These are phyloP conservation scores for Melanotaenia maccullochi DNA, from an alignment of 2,797 vertebrate species.

Conservation along the genomic window DNA sequence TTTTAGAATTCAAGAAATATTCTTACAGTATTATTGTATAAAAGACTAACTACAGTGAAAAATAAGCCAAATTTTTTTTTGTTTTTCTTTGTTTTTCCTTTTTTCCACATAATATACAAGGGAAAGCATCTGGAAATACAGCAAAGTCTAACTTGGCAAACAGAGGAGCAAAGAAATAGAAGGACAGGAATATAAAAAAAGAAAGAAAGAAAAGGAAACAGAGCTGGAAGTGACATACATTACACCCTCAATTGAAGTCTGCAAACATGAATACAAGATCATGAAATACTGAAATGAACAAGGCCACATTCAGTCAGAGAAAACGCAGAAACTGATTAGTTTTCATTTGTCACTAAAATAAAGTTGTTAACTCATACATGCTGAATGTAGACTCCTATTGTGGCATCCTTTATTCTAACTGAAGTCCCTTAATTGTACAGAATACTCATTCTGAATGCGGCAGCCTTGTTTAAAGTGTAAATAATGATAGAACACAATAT, in stretches of 20 bases:
- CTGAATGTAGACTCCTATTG: slow-evolving; percentile 57
- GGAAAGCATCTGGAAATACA: slow-evolving; percentile 96
- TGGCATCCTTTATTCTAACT: slow-evolving; percentile 61
- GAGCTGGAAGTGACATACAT: slow-evolving; percentile 87
- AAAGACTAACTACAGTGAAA: slow-evolving; percentile 99
- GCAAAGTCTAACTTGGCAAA: slow-evolving; percentile 96
- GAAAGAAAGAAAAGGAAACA: slow-evolving; percentile 57
- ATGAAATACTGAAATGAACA: slow-evolving; percentile 94
- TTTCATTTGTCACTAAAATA: slow-evolving; percentile 32
- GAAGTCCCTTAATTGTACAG: slow-evolving; percentile 60
- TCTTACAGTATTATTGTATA: slow-evolving; percentile 99
- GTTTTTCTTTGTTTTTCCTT: slow-evolving; percentile 81
- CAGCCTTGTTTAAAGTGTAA: slow-evolving; percentile 76
- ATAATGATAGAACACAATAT: slow-evolving; percentile 89
- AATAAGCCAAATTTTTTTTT: slow-evolving; percentile 99
- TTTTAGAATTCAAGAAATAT: slow-evolving; percentile 99
- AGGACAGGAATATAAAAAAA: slow-evolving; percentile 36
- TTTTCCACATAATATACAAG: slow-evolving; percentile 92
- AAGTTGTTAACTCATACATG: slow-evolving; percentile 33
- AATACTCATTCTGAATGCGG: slow-evolving; percentile 71
- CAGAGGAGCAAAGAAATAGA: slow-evolving; percentile 87
- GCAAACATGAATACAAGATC: slow-evolving; percentile 86
- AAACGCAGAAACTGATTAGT: slow-evolving; percentile 35
- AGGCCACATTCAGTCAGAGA: slow-evolving; percentile 90
- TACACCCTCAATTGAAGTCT: slow-evolving; percentile 86